Base-by-base conservation (phyloP, 23 tunicate genomes). In the Clavelina lepadiformis region DNA sequence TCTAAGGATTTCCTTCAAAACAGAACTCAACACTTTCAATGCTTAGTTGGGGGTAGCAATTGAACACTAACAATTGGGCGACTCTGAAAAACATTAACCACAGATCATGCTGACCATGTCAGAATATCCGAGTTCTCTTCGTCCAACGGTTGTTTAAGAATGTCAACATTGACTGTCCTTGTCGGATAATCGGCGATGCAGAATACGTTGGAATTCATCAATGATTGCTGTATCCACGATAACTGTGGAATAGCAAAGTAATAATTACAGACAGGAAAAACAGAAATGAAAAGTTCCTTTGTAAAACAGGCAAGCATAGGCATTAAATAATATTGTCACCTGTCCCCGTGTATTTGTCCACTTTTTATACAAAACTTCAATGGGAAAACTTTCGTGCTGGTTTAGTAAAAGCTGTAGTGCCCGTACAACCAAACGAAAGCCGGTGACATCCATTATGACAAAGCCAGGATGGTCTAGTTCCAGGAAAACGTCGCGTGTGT, bases 121-220 rank as follows among this genome's bases (percentile, higher is more conserved):
- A n/a, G n/a, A n/a, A n/a, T n/a, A n/a, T n/a, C n/a, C n/a, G n/a
- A n/a, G n/a, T n/a, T n/a, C n/a, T n/a, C 91, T 20, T 81, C 98
- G 65, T 89, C 98, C 52, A 82, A 45, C 19, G 91, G 98, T 65
- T 81, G 89, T 33, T 89, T 89, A 31, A 89, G 71, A 0, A 58
- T 58, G 5, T 75, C 83, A n/a, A 81, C 57, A 47, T 69, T 78
- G 1, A 46, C 72, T 11, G 50, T 58, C 19, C 78, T 74, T 26
- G 75, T 63, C 1, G 53, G 38, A 29, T 58, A 64, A 24, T 81
- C 91, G 22, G 82, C 91, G 41, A 89, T 62, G 34, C 79, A 68
- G 62, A 75, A 76, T 28, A 81, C 47, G 54, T 44, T 24, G 3
- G 89, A 61, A 38, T 81, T 56, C 18, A 44, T 38, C 38, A 89